Conservation (phyloP, 2,888 invertebrate genomes). For the Lasioglossum zephyrum region DNA sequence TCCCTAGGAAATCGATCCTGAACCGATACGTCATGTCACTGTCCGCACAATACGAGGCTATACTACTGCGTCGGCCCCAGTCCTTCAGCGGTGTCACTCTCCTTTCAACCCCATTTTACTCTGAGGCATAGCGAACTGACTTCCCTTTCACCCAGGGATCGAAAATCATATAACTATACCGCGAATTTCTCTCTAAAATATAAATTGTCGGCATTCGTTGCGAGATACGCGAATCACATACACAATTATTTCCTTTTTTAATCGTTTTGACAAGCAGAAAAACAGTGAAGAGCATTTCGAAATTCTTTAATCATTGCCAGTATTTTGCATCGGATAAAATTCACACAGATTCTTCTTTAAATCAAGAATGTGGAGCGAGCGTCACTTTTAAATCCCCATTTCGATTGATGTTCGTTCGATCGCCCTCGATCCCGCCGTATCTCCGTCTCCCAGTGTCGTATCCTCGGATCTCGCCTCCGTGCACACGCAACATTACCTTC, state of each 20-base stretch:
- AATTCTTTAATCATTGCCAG: no score
- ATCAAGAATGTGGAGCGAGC: background rate
- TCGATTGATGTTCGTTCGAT: background rate
- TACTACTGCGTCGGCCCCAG: constrained; percentile 1
- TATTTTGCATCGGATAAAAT: no score
- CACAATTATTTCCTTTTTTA: background rate
- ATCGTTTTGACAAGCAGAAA: background rate
- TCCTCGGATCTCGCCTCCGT: background rate
- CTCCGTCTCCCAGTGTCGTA: background rate
- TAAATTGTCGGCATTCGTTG: background rate
- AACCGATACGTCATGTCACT: background rate
- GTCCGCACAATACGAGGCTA: background rate
- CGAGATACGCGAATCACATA: background rate
- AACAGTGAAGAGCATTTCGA: background rate
- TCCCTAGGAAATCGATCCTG: background rate
- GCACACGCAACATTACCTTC: constrained; percentile 49
- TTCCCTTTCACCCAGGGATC: background rate
- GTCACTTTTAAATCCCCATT: background rate
- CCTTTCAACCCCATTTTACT: background rate
- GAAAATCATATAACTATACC: background rate
- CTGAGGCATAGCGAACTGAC: no score
- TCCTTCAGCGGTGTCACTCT: background rate
- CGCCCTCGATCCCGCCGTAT: background rate
- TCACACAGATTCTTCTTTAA: background rate
- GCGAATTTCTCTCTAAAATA: background rate